These are phyloP conservation scores for Heteropelma amictum DNA, from an alignment of 2,888 invertebrate species.

Conservation along the genomic window DNA sequence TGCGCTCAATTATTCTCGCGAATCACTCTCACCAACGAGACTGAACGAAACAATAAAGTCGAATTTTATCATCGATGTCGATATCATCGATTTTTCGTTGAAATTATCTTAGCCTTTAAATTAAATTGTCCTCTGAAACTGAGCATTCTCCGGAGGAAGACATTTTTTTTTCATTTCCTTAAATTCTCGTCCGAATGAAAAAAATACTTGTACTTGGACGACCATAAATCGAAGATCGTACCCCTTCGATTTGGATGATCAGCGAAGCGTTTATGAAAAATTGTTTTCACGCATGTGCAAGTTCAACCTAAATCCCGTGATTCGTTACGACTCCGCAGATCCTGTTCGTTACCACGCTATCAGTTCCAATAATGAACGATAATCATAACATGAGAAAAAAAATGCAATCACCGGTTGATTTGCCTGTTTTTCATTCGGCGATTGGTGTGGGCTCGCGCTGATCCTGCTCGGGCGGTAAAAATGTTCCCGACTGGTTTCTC, in stretches of 20 bases:
- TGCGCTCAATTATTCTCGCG: neutral
- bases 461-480: too few relatives aligned
- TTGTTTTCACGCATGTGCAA: conserved; percentile 16
- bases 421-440: neutral
- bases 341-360: conserved; percentile 12
- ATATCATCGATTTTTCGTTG: too few relatives aligned
- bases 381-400: neutral
- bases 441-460: neutral
- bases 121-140: too few relatives aligned
- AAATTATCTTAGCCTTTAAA: too few relatives aligned
- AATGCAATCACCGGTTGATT: neutral
- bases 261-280: conserved; percentile 11
- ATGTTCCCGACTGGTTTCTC: conserved; percentile 7
- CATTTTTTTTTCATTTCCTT: too few relatives aligned
- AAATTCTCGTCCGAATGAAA: too few relatives aligned
- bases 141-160: too few relatives aligned
- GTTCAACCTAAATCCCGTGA: conserved; percentile 18
- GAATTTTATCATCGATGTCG: too few relatives aligned
- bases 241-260: too few relatives aligned
- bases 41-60: neutral
- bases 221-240: neutral
- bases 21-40: neutral
- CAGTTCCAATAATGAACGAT: neutral
- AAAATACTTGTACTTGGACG: neutral
- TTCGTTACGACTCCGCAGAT: conserved; percentile 14